Conservation (phyloP, 30 jellyfish, hydroid and myxozoan species). For the Pelagia noctiluca region DNA sequence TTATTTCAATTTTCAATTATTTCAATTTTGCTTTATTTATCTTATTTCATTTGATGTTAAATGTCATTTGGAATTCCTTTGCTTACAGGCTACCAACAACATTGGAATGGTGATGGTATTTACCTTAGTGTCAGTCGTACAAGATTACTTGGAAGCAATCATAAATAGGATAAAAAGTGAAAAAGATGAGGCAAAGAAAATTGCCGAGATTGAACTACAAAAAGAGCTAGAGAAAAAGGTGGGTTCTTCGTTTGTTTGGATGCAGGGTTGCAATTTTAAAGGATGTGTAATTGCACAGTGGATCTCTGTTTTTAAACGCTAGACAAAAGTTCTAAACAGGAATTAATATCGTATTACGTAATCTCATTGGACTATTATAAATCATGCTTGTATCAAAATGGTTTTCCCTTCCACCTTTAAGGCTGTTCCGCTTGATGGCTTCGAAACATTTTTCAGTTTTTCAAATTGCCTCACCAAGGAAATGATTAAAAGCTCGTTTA, state of each 20-base stretch:
- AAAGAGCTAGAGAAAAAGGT: constrained; percentile 78
- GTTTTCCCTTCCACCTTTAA: no score
- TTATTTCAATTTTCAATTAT: not conserved
- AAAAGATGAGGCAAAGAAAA: constrained; percentile 60
- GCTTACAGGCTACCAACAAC: constrained; percentile 66
- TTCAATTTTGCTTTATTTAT: not conserved
- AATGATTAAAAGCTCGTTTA: no score
- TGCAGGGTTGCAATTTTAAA: not conserved
- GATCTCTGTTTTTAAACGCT: not conserved
- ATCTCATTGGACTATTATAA: not conserved
- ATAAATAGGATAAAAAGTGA: constrained; percentile 63
- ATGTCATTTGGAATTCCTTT: not conserved
- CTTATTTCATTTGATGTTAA: not conserved
- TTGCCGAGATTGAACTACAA: constrained; percentile 48
- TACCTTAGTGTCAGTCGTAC: constrained; percentile 78
- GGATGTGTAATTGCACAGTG: no score
- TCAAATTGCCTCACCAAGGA: no score
- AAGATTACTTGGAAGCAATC: constrained; percentile 51
- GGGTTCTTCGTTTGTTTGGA: not conserved
- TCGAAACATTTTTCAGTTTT: no score
- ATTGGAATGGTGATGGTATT: constrained; percentile 87
- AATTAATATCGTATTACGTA: not conserved
- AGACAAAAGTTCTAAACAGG: not conserved
- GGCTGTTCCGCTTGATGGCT: no score
- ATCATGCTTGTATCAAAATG: not conserved